A percentile compares a stretch with the other conserved stretches of the same genome.
Conservation (phyloP, 2,888 invertebrate species). For the Apomyelois bistriatella region DNA sequence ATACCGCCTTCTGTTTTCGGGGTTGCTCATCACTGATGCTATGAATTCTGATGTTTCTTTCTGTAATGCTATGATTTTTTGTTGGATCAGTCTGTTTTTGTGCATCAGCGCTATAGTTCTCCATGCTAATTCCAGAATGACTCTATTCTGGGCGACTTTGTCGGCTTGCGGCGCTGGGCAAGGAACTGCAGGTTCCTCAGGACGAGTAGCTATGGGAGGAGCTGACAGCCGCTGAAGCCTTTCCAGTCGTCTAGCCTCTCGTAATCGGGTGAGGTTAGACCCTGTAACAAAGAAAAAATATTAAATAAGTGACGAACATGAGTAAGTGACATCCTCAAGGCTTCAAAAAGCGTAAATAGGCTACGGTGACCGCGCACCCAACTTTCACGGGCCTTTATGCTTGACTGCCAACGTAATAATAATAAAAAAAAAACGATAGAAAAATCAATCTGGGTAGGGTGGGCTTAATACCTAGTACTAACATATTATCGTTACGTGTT, state of each 20-base stretch:
- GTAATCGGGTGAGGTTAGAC: conserved; percentile 49
- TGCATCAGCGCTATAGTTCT: conserved; percentile 82
- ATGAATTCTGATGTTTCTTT: conserved; percentile 83
- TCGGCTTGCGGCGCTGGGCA: conserved; percentile 35
- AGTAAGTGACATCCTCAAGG: no score
- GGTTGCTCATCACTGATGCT: conserved; percentile 79
- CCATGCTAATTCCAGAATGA: conserved; percentile 81
- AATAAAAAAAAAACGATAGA: no score
- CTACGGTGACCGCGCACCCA: no score
- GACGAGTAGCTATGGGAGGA: conserved; percentile 35
- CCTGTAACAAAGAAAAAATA: conserved; percentile 47
- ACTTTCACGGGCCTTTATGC: no score
- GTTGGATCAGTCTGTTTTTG: conserved; percentile 81
- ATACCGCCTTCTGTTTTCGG: conserved; percentile 57
- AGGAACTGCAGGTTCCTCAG: conserved; percentile 29
- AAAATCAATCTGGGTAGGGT: no score
- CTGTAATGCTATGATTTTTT: conserved; percentile 80
- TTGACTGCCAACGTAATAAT: no score
- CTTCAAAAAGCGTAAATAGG: no score
- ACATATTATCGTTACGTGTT: neutral
- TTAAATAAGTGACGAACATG: neutral
- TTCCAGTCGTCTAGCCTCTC: conserved; percentile 60
- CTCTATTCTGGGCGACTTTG: conserved; percentile 59
- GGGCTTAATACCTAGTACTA: no score
- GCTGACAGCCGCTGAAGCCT: conserved; percentile 45